These are phyloP conservation scores for Drosophila simulans DNA, from an alignment of 1,140 invertebrate species.

Conservation along the genomic window DNA sequence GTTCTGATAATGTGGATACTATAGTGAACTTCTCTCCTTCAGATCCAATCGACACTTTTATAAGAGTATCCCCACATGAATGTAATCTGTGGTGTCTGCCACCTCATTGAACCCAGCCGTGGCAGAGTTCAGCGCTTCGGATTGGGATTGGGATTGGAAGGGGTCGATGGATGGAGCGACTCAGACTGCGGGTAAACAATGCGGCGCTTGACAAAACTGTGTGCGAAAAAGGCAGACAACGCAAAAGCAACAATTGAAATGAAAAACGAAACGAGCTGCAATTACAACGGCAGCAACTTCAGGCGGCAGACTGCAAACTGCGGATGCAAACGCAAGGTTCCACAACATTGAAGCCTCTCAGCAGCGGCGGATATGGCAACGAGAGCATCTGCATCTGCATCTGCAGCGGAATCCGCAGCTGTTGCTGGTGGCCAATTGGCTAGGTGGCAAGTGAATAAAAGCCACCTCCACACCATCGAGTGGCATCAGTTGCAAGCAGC, in stretches of 20 bases:
- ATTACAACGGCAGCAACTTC: slow-evolving; percentile 58
- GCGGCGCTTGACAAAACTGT: slow-evolving; percentile 56
- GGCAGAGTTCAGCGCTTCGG: slow-evolving; percentile 46
- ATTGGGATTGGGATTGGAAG: slow-evolving; percentile 39
- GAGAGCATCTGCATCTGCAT: slow-evolving; percentile 73
- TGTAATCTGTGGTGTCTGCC: background rate
- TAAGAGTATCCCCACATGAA: slow-evolving; percentile 6
- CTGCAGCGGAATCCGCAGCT: slow-evolving; percentile 45
- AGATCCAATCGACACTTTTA: background rate
- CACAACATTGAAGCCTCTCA: slow-evolving; percentile 55
- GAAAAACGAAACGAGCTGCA: slow-evolving; percentile 61
- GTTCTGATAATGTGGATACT: no score
- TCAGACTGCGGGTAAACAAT: slow-evolving; percentile 48
- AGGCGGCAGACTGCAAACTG: slow-evolving; percentile 46
- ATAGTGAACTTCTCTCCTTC: background rate
- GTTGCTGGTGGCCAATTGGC: slow-evolving; percentile 29
- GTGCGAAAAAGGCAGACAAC: slow-evolving; percentile 45
- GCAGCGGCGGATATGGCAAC: slow-evolving; percentile 73
- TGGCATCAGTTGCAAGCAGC: slow-evolving; percentile 78
- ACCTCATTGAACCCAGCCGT: slow-evolving; percentile 38
- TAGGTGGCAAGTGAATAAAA: slow-evolving; percentile 77
- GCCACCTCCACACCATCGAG: slow-evolving; percentile 42
- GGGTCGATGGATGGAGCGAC: slow-evolving; percentile 48
- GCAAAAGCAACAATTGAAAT: slow-evolving; percentile 59
- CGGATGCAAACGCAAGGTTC: slow-evolving; percentile 62